Evolutionary conservation across 2,113 vertebrate species (phyloP).

Genomic region (Damaliscus lunatus): DNA sequence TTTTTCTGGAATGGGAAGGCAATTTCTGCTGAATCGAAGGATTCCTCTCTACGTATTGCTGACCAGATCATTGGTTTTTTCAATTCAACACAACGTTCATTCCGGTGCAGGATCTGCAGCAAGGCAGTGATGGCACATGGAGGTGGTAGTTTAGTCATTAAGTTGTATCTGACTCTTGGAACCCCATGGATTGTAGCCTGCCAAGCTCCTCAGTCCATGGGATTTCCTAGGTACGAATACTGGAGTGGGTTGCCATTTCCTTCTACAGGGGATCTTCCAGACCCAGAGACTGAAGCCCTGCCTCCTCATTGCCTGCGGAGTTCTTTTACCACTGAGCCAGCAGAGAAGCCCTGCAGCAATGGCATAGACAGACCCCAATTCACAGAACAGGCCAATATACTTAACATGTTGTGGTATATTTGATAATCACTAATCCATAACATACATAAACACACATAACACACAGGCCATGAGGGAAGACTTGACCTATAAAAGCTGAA

Average conservation of each 20-base stretch:
- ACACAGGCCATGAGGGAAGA: not conserved
- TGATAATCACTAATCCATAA: not conserved
- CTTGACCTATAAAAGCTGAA: not conserved
- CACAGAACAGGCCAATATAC: not conserved
- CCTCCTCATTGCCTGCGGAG: not conserved
- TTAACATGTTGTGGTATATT: not conserved
- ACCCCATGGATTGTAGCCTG: not conserved
- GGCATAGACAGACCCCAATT: not conserved
- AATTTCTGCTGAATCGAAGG: slow-evolving; percentile 44
- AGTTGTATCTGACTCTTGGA: not conserved
- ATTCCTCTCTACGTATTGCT: not conserved
- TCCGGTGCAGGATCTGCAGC: not conserved
- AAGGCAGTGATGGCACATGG: not conserved
- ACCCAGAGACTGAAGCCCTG: not conserved
- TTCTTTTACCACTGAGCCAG: not conserved
- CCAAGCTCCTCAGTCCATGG: not conserved
- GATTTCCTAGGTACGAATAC: not conserved
- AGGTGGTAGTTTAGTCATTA: not conserved
- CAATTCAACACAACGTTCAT: not conserved
- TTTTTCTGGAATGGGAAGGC: slow-evolving; percentile 3
- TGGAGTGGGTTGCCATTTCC: not conserved
- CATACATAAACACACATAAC: not conserved
- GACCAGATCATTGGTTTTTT: not conserved
- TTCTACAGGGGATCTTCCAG: not conserved
- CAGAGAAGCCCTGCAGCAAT: not conserved